Conservation (phyloP, 2,888 invertebrate genomes). For the Troides oblongomaculatus region DNA sequence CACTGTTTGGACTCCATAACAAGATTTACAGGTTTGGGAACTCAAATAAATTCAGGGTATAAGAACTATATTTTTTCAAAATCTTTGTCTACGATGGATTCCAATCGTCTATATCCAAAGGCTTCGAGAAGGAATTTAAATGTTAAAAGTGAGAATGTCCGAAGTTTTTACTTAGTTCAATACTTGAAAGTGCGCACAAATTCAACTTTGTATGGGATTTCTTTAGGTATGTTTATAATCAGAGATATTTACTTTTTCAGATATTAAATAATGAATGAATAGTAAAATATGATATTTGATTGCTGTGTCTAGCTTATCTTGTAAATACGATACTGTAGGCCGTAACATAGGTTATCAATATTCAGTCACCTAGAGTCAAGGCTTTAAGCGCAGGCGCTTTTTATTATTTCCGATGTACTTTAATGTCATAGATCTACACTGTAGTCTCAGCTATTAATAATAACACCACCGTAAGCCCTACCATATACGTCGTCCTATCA, state of each 20-base stretch:
- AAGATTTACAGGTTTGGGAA: slow-evolving; percentile 54
- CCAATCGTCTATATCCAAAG: slow-evolving; percentile 49
- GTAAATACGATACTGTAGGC: too few species aligned
- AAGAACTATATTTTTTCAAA: slow-evolving; percentile 54
- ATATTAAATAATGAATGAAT: background rate
- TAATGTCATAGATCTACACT: too few species aligned
- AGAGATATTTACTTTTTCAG: background rate
- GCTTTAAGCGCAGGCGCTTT: too few species aligned
- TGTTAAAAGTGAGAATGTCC: slow-evolving; percentile 29
- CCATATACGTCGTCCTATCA: too few species aligned
- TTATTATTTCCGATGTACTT: too few species aligned
- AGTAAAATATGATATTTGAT: too few species aligned
- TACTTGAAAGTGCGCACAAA: slow-evolving; percentile 69
- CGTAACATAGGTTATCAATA: too few species aligned
- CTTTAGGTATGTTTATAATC: slow-evolving; percentile 52
- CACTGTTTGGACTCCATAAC: slow-evolving; percentile 42
- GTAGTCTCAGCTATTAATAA: too few species aligned
- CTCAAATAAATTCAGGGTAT: slow-evolving; percentile 51
- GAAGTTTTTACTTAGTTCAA: slow-evolving; percentile 55
- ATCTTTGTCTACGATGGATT: slow-evolving; percentile 54
- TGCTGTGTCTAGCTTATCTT: too few species aligned
- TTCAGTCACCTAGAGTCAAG: too few species aligned
- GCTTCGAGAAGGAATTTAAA: slow-evolving; percentile 38
- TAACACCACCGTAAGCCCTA: too few species aligned
- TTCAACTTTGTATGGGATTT: slow-evolving; percentile 61